Evolutionary conservation across 2,113 vertebrate species (phyloP).

Genomic region (Oreamnos americanus): DNA sequence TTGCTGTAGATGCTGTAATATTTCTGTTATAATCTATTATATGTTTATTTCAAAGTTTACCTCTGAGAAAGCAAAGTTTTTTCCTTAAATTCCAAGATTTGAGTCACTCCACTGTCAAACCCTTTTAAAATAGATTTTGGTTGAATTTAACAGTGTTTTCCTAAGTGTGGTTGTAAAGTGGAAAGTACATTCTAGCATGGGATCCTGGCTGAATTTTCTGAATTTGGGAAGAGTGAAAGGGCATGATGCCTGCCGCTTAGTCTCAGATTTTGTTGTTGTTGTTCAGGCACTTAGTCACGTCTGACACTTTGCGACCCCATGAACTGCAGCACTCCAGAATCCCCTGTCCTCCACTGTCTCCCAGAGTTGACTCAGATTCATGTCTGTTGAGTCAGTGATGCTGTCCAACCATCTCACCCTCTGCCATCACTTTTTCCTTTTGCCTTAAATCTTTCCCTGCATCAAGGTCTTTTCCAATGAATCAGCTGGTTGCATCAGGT

Average conservation of each 20-base stretch:
- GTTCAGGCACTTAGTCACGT: neutral
- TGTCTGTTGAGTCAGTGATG: neutral
- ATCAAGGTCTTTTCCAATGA: neutral
- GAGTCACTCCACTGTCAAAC: neutral
- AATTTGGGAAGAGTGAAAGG: neutral
- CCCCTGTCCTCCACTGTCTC: neutral
- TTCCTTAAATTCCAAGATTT: neutral
- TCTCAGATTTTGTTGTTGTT: neutral
- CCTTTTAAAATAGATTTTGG: neutral
- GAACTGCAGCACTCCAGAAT: neutral
- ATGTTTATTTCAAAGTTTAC: neutral
- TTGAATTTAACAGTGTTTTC: neutral
- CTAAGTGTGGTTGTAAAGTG: neutral
- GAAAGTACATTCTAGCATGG: too few species aligned
- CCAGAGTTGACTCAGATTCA: neutral
- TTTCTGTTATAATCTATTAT: neutral
- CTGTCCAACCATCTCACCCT: neutral
- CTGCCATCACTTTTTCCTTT: neutral
- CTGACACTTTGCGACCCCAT: rapidly evolving
- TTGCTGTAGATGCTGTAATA: neutral
- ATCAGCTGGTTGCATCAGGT: neutral
- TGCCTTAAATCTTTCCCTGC: neutral
- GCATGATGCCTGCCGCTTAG: neutral
- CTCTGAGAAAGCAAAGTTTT: neutral
- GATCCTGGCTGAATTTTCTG: neutral